Percentiles rank a stretch among this genome's conserved stretches.
These are phyloP conservation scores for Sandelia bainsii DNA, from an alignment of 2,797 vertebrate species.

Conservation along the genomic window DNA sequence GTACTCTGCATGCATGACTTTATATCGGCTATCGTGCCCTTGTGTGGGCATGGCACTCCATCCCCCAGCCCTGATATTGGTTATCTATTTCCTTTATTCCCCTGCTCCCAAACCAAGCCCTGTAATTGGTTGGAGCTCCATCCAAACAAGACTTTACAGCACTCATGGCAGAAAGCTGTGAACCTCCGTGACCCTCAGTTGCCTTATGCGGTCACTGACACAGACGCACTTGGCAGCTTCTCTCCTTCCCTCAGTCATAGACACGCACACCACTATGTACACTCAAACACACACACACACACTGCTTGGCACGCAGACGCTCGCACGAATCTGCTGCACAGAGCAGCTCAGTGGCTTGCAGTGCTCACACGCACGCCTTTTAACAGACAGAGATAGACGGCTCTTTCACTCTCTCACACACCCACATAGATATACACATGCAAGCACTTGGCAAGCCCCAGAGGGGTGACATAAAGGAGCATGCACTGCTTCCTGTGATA, in stretches of 20 bases:
- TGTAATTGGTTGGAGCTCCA: slow-evolving; percentile 50
- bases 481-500: slow-evolving; percentile 67
- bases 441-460: slow-evolving; percentile 65
- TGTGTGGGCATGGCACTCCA: slow-evolving; percentile 26
- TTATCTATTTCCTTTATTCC: slow-evolving; percentile 67
- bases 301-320: slow-evolving; percentile 67
- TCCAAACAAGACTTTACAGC: slow-evolving; percentile 68
- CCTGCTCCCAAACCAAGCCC: slow-evolving; percentile 29
- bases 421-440: slow-evolving; percentile 58
- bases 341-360: slow-evolving; percentile 73
- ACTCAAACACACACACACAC: slow-evolving; percentile 33
- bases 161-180: slow-evolving; percentile 71
- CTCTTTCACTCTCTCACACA: slow-evolving; percentile 70
- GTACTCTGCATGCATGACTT: slow-evolving; percentile 17
- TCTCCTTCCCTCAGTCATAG: slow-evolving; percentile 61
- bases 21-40: slow-evolving; percentile 45
- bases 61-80: slow-evolving; percentile 45
- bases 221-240: slow-evolving; percentile 78
- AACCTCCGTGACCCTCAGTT: slow-evolving; percentile 82
- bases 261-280: slow-evolving; percentile 59
- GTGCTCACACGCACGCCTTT: slow-evolving; percentile 76
- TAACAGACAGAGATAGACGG: slow-evolving; percentile 78
- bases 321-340: slow-evolving; percentile 70
- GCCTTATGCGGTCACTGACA: slow-evolving; percentile 79
- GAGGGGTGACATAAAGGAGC: slow-evolving; percentile 68